Evolutionary conservation across 1,140 invertebrate species (phyloP), one percentile per base, ranked within the genome.

Genomic region (Drosophila sucinea): DNA sequence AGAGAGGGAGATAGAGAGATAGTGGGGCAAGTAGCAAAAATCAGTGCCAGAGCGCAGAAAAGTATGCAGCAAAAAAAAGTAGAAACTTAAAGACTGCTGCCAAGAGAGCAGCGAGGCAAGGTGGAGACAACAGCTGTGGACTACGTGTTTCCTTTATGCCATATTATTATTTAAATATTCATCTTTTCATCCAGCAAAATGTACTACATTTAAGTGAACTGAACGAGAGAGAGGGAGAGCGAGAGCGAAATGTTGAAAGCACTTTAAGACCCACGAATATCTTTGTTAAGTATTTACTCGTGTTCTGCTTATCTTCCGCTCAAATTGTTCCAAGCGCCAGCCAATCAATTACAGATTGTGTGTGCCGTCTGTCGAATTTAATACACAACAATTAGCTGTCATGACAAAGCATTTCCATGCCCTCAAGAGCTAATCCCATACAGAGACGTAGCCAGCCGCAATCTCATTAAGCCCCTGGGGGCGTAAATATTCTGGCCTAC

Each of bases 41-140:
- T 77, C 75, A 62, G 60, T 66, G 62, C 44, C 73, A 67, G 56
- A 60, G 64, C 83, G 67, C 64, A n/a, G 72, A 70, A 81, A 73
- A 73, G 54, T 65, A 64, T 73, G 68, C 72, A 67, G 67, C 68
- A 51, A 73, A 69, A 81, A 72, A 70, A 35, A 40, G 3, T 8
- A 40, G 1, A 40, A 51, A 51, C 55, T 35, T 78, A 70, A 87
- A 87, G 60, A 67, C 63, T 35, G 56, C 54, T 61, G 67, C 51
- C 56, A 33, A 17, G n/a, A 30, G 30, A 30, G 30, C 30, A 30
- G 30, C 2, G 6, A 38, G 10, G 44, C 25, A 8, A 8, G 17
- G 17, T 17, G 27, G 44, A 56, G 44, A 33, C 60, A 40, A 51
- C 33, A 29, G 47, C 68, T 38, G 57, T 74, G 62, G 72, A 47